Evolutionary conservation across 2,888 invertebrate species (phyloP), one percentile per base, ranked within the genome.

Genomic region (Cosmorhoe ocellata): DNA sequence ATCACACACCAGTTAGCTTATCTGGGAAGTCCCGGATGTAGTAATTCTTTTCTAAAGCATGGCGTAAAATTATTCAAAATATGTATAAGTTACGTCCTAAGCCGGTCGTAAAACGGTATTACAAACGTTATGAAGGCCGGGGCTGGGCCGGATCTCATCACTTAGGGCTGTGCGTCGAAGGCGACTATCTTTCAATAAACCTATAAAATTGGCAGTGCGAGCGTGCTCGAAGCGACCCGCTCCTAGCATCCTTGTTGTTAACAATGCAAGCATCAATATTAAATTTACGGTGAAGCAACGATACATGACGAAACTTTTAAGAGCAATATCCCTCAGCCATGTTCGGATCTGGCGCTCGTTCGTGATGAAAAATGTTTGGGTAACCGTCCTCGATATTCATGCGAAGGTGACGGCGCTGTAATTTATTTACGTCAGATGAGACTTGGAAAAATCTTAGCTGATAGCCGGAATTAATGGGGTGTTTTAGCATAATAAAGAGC

Each of bases 81-180:
- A 84, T 84, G 81, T 84, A 85, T 86, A 85, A 86, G 80, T 83
- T 82, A 82, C 80, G 78, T 80, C 76, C 84, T 84, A 81, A 84
- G 84, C 82, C 79, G 78, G 75, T 81, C 85, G 76, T 87, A 87
- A 88, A 88, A 84, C 76, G 72, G 82, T 82, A 86, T 87, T 86
- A 86, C 84, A 84, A 81, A 81, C 84, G 82, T 84, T 85, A 83
- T 74, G 81, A 76, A 81, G 81, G 80, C 79, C 74, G 73, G 81
- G 84, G 77, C 79, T 75, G 79, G 81, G 79, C 74, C 78, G 82
- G 82, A 84, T 82, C 84, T 81, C 85, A 85, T 86, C 82, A 84
- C 80, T 84, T 81, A 83, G 79, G 82, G 81, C 72, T 78, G 79
- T 77, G 70, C 76, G 75, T 70, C 69, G 73, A 77, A 78, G 75